Percentiles rank a stretch among this genome's conserved stretches.
phyloP scores from a whole-genome alignment of 2,888 invertebrate genomes.

The Meghimatium bilineatum region DNA sequence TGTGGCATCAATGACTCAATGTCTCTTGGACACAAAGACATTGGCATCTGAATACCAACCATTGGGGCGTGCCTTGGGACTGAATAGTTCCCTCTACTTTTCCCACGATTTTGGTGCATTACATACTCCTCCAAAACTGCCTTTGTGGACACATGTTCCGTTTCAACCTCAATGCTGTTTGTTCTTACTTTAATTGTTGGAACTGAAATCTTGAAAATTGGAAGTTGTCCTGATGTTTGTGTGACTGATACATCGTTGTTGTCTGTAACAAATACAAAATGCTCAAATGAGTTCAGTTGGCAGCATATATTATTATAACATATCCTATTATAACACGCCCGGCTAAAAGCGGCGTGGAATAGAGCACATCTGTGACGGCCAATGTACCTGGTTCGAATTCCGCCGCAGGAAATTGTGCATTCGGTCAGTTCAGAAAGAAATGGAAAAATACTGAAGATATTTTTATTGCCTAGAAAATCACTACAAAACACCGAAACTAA shows the following conservation, averaged over 20 bases:
- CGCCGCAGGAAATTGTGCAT: no score
- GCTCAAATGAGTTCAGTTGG: no score
- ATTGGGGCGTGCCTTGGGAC: neutral
- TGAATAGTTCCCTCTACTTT: no score
- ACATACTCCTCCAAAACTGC: neutral
- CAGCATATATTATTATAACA: no score
- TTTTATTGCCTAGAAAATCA: no score
- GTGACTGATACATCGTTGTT: neutral
- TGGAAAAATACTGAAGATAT: no score
- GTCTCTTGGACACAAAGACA: slow-evolving; percentile 31
- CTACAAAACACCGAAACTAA: no score
- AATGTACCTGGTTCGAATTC: no score
- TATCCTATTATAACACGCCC: no score
- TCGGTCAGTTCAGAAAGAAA: no score
- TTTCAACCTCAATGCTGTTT: neutral
- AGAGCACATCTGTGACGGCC: no score
- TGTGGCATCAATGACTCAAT: slow-evolving; percentile 30
- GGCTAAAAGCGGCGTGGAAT: no score
- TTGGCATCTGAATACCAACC: slow-evolving; percentile 19
- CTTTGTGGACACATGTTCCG: neutral
- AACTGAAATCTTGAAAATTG: neutral
- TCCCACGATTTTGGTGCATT: neutral
- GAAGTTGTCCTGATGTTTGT: neutral
- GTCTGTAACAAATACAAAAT: neutral
- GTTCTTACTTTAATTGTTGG: neutral